These are phyloP conservation scores for Pemphredon lugubris DNA, from an alignment of 2,888 invertebrate species.

Conservation along the genomic window DNA sequence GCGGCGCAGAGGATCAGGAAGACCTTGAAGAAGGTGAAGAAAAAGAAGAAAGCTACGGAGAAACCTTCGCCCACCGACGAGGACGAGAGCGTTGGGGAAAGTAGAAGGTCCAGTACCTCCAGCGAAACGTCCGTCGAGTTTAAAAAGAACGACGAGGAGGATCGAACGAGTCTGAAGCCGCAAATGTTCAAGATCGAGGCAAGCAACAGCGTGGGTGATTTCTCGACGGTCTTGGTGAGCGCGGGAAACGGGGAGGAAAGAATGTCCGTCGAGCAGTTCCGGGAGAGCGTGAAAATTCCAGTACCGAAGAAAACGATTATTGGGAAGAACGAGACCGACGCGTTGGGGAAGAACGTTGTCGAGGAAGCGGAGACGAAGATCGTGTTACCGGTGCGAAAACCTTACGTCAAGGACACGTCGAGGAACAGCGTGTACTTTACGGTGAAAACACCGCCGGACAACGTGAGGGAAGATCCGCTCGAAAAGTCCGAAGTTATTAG, in stretches of 20 bases:
- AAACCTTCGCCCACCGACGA: constrained; percentile 30
- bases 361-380: constrained; percentile 69
- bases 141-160: constrained; percentile 9
- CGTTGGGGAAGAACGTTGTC: background rate
- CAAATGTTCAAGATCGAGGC: constrained; percentile 74
- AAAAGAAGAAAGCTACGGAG: constrained; percentile 53
- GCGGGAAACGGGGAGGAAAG: constrained; percentile 31
- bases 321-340: background rate
- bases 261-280: constrained; percentile 67
- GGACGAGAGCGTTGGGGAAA: constrained; percentile 15
- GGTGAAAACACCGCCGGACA: constrained; percentile 63
- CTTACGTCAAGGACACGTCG: constrained; percentile 75
- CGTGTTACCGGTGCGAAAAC: constrained; percentile 72
- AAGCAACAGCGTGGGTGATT: constrained; percentile 76
- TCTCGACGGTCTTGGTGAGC: constrained; percentile 73
- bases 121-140: constrained; percentile 42
- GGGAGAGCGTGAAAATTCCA: constrained; percentile 74
- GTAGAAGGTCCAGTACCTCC: constrained; percentile 30
- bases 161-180: background rate
- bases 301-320: constrained; percentile 60
- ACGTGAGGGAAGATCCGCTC: constrained; percentile 12
- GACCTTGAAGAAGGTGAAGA: constrained; percentile 55
- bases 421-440: constrained; percentile 77
- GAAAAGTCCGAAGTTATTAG: background rate
- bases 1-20: constrained; percentile 41